Base-by-base conservation (phyloP, 2,888 invertebrate species). In the Phaonia tiefii region DNA sequence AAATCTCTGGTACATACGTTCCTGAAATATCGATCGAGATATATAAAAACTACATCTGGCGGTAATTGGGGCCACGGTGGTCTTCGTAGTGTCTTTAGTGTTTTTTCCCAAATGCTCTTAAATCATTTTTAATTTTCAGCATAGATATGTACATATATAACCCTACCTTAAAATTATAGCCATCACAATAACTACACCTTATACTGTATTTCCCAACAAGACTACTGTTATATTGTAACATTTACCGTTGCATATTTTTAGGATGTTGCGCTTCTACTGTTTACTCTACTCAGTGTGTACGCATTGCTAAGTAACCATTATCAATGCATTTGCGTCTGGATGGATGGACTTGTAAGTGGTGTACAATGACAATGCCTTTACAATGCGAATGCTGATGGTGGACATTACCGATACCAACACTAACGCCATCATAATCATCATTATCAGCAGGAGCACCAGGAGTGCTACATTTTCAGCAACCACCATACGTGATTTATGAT, bases 401-500 rank as follows among this genome's bases (percentile, higher is more conserved):
- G 13, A 15, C 31, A 31, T 58, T 31, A 37, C 4, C 1, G 26
- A 31, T 31, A 8, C 5, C 15, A 13, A n/a, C 15, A n/a, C 13
- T 11, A n/a, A 31, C 8, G 31, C 31, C 31, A 5, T 31, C 31
- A 31, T 8, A 3, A 8, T 31, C 31, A 11, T 15, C 31, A 26
- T 56, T 22, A 51, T 20, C 22, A 25, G 13, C 17, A 17, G 39
- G n/a, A 49, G 7, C 46, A 39, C 7, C 39, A 46, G 37, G 20
- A 60, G 3, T 2, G 44, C 15, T 22, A 25, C 39, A 75, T 13
- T 13, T 1, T 22, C 25, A n/a, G n/a, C n/a, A n/a, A 25, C 13
- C 22, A 54, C 22, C 25, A 22, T 13, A 3, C 42, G 25, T 80
- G 63, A 80, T 80, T 80, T 80, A 76, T 80, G 79, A 72, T 60